Evolutionary conservation across 2,797 vertebrate genomes (phyloP).

Genomic region (Enteromius fasciolatus): DNA sequence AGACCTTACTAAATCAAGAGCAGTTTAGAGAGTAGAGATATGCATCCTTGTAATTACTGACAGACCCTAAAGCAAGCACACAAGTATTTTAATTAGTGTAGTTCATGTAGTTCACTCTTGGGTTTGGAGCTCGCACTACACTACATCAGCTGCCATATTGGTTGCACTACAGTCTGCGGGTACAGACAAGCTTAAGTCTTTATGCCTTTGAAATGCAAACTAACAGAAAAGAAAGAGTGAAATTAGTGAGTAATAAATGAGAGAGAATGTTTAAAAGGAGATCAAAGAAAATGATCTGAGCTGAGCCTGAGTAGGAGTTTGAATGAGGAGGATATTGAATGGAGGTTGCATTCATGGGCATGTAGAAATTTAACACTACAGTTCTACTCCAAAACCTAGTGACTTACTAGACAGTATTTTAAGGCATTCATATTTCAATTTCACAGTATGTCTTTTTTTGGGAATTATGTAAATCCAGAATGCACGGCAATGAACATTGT

Average conservation of each 20-base stretch:
- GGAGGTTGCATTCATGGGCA: background rate
- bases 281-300: background rate
- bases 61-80: constrained; percentile 36
- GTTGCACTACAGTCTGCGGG: constrained; percentile 23
- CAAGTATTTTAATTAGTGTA: constrained; percentile 49
- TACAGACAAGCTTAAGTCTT: constrained; percentile 40
- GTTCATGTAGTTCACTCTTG: constrained; percentile 37
- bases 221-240: constrained; percentile 24
- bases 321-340: constrained; percentile 1
- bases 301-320: background rate
- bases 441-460: background rate
- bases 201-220: constrained; percentile 42
- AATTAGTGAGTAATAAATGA: background rate
- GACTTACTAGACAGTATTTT: background rate
- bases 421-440: background rate
- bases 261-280: background rate
- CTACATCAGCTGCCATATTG: background rate
- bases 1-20: background rate
- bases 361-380: background rate
- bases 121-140: background rate
- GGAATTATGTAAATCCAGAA: background rate
- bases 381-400: background rate
- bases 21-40: constrained; percentile 9
- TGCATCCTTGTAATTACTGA: constrained; percentile 39
- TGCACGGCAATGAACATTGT: background rate